phyloP scores from a whole-genome alignment of 2,797 vertebrate species.

The Sciaenops ocellatus region DNA sequence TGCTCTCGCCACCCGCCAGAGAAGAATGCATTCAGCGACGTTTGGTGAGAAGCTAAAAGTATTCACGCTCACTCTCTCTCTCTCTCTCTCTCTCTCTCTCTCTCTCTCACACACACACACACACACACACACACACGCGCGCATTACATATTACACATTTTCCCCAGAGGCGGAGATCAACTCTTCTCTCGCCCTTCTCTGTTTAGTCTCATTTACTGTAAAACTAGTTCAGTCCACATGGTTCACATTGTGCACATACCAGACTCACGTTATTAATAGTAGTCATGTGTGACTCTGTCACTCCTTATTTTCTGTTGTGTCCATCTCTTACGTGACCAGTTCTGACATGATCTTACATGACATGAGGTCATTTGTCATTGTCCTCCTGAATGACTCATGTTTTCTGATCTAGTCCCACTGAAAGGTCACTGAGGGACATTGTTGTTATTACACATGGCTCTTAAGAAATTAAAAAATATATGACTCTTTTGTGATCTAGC shows the following conservation, averaged over 20 bases:
- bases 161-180: conserved; percentile 29
- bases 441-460: not conserved
- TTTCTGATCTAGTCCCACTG: not conserved
- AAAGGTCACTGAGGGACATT: not conserved
- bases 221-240: conserved; percentile 20
- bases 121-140: conserved; percentile 6
- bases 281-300: not conserved
- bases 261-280: conserved; percentile 11
- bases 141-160: conserved; percentile 5
- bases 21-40: conserved; percentile 73
- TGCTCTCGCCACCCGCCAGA: conserved; percentile 53
- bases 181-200: conserved; percentile 9
- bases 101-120: not conserved
- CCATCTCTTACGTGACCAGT: not conserved
- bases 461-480: too few species aligned
- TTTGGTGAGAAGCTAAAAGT: conserved; percentile 70
- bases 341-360: too few species aligned
- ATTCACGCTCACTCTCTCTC: conserved; percentile 32
- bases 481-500: too few species aligned
- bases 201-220: conserved; percentile 28
- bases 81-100: conserved; percentile 12
- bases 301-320: not conserved
- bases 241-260: conserved; percentile 29
- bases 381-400: too few species aligned
- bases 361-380: not conserved